Base-by-base conservation (phyloP, 2,797 vertebrate genomes). In the Notoglanidium macrostoma region DNA sequence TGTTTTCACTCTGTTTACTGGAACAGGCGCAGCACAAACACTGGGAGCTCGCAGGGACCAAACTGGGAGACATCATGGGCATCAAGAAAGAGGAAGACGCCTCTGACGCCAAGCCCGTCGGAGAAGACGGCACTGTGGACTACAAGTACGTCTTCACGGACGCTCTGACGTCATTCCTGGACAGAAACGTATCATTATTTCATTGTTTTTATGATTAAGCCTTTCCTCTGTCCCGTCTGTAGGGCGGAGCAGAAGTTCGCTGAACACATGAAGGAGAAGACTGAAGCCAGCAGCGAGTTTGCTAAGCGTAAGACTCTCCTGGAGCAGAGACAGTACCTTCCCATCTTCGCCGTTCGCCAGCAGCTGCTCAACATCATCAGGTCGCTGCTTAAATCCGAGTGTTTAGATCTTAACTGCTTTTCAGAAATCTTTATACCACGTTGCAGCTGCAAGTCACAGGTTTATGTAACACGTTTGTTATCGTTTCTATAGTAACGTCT, bases 191-290 rank as follows among this genome's bases (percentile, higher is more conserved):
- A 11, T 46, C 9, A 4, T 46, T 4, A 32, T 23, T 35, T 21
- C 7, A 9, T 78, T 2, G 51, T 32, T 51, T 51, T 76, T 9
- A 32, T 4, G 1, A 7, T 74, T 15, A 17, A 49, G 2, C 0
- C 10, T 32, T 55, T 55, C 2, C 23, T 49, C 44, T 29, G 0
- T 51, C 26, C 1, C 5, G 2, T 91, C 35, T 87, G 29, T 44
- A 99, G 98, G 94, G 94, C 98, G 0, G 98, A 99, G 88, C 98
- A 99, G 94, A 99, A 99, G 92, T 99, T 99, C 95, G 98, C 98
- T 0, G 97, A 99, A 90, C 98, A 99, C 92, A 98, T 99, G 98
- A 98, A 96, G 91, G 98, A 97, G 79, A 99, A 97, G 93, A 97
- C 88, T 0, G 96, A 98, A 92, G 98, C 98, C 67, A 99, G 96